Percentiles rank a stretch among this genome's conserved stretches.
These are phyloP conservation scores for Andrena trimmerana DNA, from an alignment of 2,888 invertebrate genomes.

Conservation along the genomic window DNA sequence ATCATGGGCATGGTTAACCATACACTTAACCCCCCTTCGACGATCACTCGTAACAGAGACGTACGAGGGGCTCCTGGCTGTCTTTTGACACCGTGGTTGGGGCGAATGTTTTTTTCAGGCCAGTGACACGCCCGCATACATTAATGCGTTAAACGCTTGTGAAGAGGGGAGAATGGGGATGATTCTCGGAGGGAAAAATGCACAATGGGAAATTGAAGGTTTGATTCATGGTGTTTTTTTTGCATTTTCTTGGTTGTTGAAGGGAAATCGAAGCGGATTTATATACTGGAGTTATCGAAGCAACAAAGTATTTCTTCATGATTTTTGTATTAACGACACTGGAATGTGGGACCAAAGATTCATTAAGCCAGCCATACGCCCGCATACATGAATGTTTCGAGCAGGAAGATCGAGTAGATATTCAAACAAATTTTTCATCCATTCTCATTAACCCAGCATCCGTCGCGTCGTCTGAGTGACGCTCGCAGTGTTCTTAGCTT, in stretches of 20 bases:
- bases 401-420: no score
- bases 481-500: no score
- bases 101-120: constrained; percentile 38
- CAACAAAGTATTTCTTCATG: no score
- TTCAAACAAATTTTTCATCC: no score
- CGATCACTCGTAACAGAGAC: constrained; percentile 36
- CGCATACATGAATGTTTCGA: no score
- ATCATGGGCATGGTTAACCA: constrained; percentile 58
- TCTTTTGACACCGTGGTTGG: constrained; percentile 24
- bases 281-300: no score
- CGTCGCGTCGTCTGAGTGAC: no score
- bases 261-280: not conserved
- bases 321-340: no score
- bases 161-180: not conserved
- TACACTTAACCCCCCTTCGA: constrained; percentile 49
- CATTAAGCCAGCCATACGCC: no score
- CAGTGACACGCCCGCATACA: constrained; percentile 57
- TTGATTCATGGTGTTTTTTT: not conserved
- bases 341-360: no score
- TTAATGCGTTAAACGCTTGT: constrained; percentile 11
- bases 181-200: constrained; percentile 3
- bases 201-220: not conserved
- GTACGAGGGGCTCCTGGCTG: constrained; percentile 39
- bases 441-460: no score
- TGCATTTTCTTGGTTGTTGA: not conserved